Percentiles rank a stretch among this genome's conserved stretches.
These are phyloP conservation scores for Lontra canadensis DNA, from an alignment of 2,113 vertebrate species.

Conservation along the genomic window DNA sequence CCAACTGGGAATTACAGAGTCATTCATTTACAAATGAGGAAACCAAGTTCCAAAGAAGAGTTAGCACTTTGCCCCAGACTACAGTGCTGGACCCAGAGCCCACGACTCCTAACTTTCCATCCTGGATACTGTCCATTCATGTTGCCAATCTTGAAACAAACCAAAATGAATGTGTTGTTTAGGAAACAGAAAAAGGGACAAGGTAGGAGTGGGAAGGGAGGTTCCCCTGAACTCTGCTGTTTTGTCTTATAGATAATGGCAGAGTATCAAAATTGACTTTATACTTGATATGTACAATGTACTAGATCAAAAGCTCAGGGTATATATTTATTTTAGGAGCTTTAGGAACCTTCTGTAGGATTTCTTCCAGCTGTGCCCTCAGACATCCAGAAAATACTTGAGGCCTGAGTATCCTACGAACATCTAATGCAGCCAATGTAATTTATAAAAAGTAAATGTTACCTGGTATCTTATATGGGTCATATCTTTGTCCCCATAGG, in stretches of 20 bases:
- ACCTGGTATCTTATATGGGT: background rate
- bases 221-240: background rate
- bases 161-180: background rate
- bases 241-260: background rate
- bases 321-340: conserved; percentile 1
- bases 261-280: background rate
- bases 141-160: background rate
- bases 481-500: background rate
- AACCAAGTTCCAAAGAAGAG: background rate
- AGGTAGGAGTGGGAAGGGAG: accelerated
- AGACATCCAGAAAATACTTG: conserved; percentile 9
- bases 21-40: background rate
- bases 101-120: background rate
- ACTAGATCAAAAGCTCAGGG: background rate
- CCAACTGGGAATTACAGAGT: background rate
- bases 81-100: background rate
- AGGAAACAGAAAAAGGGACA: background rate
- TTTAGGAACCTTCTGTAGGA: background rate
- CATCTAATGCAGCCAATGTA: background rate
- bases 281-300: background rate
- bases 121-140: background rate
- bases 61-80: background rate
- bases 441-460: background rate
- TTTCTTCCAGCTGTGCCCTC: background rate
- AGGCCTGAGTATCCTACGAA: background rate